phyloP scores from a whole-genome alignment of 2,888 invertebrate species.

The Alloscopus bannaensis region DNA sequence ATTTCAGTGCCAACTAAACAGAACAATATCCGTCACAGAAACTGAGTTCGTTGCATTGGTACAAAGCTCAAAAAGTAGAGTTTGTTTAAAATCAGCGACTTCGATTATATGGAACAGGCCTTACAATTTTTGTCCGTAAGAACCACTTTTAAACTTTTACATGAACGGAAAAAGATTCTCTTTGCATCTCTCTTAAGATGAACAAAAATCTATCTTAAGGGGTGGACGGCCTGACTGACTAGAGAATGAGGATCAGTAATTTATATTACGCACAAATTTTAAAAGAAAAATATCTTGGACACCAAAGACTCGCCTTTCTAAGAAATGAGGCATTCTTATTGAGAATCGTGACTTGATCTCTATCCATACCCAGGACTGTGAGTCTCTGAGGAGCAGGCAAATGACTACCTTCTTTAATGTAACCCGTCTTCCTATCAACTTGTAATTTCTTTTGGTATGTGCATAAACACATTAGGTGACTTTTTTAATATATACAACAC shows the following conservation, averaged over 20 bases:
- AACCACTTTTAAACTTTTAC: neutral
- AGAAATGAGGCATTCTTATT: slow-evolving; percentile 71
- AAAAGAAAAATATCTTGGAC: slow-evolving; percentile 36
- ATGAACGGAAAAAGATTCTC: neutral
- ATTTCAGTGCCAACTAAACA: no score
- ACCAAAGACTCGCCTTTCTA: slow-evolving; percentile 61
- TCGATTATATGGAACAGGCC: no score
- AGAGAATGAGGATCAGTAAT: slow-evolving; percentile 51
- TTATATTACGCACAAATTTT: slow-evolving; percentile 49
- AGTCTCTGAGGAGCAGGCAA: neutral
- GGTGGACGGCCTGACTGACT: slow-evolving; percentile 36
- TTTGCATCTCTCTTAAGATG: slow-evolving; percentile 19
- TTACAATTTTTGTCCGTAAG: no score
- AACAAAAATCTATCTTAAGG: no score
- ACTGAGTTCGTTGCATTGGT: no score
- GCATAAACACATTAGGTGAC: slow-evolving; percentile 51
- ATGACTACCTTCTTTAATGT: neutral
- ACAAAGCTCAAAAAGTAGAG: no score
- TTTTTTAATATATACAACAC: slow-evolving; percentile 25
- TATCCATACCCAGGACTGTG: slow-evolving; percentile 34
- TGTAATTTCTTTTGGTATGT: slow-evolving; percentile 9
- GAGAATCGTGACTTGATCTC: slow-evolving; percentile 73
- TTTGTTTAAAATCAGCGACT: no score
- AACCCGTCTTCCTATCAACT: slow-evolving; percentile 12
- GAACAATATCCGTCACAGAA: no score